These are phyloP conservation scores for Synergus laeviventris DNA, from an alignment of 2,888 invertebrate species.

Conservation along the genomic window DNA sequence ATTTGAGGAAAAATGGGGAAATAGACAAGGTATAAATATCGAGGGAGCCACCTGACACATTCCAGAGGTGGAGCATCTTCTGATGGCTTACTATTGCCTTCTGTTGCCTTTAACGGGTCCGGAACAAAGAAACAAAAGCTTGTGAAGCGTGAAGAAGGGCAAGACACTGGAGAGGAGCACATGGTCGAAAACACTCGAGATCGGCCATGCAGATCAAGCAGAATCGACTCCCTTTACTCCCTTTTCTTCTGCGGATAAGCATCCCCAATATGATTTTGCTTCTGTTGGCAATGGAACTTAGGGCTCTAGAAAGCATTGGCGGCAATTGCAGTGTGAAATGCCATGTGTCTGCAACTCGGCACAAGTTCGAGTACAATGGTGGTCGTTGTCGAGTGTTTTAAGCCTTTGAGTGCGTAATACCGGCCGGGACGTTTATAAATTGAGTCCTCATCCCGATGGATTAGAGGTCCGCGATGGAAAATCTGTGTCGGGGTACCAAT, in stretches of 20 bases:
- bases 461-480: constrained; percentile 65
- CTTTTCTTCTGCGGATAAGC: not conserved
- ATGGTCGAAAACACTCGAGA: not conserved
- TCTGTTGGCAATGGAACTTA: constrained; percentile 2
- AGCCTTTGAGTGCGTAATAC: constrained; percentile 67
- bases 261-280: constrained; percentile 6
- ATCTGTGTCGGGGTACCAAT: constrained; percentile 59
- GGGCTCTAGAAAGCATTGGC: constrained; percentile 49
- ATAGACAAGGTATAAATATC: not conserved
- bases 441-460: constrained; percentile 69
- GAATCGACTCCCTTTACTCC: not conserved
- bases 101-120: not conserved
- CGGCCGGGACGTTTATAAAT: constrained; percentile 67
- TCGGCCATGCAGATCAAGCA: not conserved
- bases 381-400: constrained; percentile 66
- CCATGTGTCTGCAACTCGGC: constrained; percentile 56
- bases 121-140: not conserved
- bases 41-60: not conserved
- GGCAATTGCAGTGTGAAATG: constrained; percentile 65
- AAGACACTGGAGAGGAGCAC: not conserved
- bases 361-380: constrained; percentile 51
- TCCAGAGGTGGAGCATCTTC: not conserved
- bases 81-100: not conserved
- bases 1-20: not conserved
- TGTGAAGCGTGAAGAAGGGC: constrained; percentile 4